These are phyloP conservation scores for Agrenia bidenticulata DNA, from an alignment of 2,888 invertebrate species.

Conservation along the genomic window DNA sequence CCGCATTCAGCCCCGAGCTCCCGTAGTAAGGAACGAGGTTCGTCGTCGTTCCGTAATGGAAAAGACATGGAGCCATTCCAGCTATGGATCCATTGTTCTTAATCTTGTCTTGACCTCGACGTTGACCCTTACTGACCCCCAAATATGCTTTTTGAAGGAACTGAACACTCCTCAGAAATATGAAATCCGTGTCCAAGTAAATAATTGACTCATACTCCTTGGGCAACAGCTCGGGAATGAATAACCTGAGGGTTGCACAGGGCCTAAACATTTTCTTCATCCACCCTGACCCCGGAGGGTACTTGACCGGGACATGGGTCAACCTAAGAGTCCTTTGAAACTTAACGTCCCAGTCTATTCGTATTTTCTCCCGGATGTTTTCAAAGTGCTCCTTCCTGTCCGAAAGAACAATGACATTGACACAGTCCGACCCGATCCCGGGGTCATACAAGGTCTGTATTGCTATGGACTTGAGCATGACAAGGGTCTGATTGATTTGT, in stretches of 20 bases:
- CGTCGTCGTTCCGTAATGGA: slow-evolving; percentile 57
- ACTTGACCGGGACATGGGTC: slow-evolving; percentile 36
- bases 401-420: slow-evolving; percentile 39
- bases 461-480: slow-evolving; percentile 51
- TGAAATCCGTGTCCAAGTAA: slow-evolving; percentile 58
- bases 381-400: slow-evolving; percentile 36
- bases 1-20: slow-evolving; percentile 57
- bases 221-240: slow-evolving; percentile 55
- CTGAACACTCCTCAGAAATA: slow-evolving; percentile 56
- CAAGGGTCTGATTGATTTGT: slow-evolving; percentile 51
- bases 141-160: slow-evolving; percentile 46
- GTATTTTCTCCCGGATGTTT: slow-evolving; percentile 22
- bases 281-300: slow-evolving; percentile 44
- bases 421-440: slow-evolving; percentile 26
- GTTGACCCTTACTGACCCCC: slow-evolving; percentile 53
- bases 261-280: slow-evolving; percentile 52
- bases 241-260: slow-evolving; percentile 53
- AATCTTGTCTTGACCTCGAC: neutral
- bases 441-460: slow-evolving; percentile 9
- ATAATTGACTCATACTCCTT: slow-evolving; percentile 56
- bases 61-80: slow-evolving; percentile 57
- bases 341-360: slow-evolving; percentile 34
- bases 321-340: slow-evolving; percentile 33
- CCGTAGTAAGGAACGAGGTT: slow-evolving; percentile 58
- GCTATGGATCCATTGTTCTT: slow-evolving; percentile 48